Base-by-base conservation (phyloP, 2,888 invertebrate species). In the Luffia ferchaultella region DNA sequence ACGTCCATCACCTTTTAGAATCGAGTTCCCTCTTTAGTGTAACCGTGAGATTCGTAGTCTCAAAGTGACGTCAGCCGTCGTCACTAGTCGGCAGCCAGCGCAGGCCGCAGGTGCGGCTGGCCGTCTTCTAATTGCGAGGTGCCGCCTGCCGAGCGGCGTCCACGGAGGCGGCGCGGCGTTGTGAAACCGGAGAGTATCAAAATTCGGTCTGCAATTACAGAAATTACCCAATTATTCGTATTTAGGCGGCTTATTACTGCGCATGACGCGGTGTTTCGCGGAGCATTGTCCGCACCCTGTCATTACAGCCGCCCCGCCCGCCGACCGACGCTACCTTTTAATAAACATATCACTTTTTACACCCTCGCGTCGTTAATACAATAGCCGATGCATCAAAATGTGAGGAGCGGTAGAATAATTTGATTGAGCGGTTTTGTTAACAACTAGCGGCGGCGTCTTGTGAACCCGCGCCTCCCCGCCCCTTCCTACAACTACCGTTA, bases 261-360 rank as follows among this genome's bases (percentile, higher is more conserved):
- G 20, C 19, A 46, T 46, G 46, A 46, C 46, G 46, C 46, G 46
- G n/a, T 18, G 20, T 12, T 46, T 46, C 30, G 30, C 30, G 30
- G 5, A 12, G 5, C 12, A 3, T 12, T 3, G 30, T 12, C 30
- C 30, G 30, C 30, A 30, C 30, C 30, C 30, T 12, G 30, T 12
- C 30, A 30, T 30, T 30, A 30, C 5, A 3, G 30, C 30, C 46
- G 47, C 52, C 46, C 55, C 53, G 57, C 55, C 58, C 60, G 57
- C 56, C 56, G 59, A 50, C 61, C 59, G 55, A n/a, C n/a, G n/a
- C 56, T 56, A 60, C 61, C 67, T 61, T 66, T 61, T 71, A 74
- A 75, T 73, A 72, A 70, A 70, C 71, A 67, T 73, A 75, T 74
- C 74, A 67, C 63, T 69, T 68, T 73, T 30, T 71, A 69, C 70